Base-by-base conservation (phyloP, 2,797 vertebrate genomes). In the Rachycentron canadum region DNA sequence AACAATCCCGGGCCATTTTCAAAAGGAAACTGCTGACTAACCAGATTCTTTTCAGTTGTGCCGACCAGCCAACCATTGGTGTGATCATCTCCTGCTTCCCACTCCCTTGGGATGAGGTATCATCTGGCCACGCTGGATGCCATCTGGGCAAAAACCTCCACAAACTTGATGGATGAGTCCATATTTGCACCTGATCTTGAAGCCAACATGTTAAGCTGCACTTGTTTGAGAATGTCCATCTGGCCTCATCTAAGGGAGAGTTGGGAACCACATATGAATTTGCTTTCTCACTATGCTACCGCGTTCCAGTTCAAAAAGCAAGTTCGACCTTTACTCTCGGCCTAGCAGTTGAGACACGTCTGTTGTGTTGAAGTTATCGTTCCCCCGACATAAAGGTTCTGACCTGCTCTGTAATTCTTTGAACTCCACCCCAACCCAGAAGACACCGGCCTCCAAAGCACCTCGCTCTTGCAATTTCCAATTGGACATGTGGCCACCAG, bases 11-110 rank as follows among this genome's bases (percentile, higher is more conserved):
- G 91, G 86, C 63, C 90, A 77, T 91, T 95, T 92, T 93, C 89
- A 89, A 95, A 95, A 90, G 92, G 81, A 94, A 95, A 95, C 78
- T 76, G 94, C 95, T 95, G 95, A 95, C 94, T 86, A 83, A 86
- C 76, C 89, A 93, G 91, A 95, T 94, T 95, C 93, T 92, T 95
- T 94, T 92, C 91, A 90, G 71, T 21, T 58, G 86, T 91, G 90
- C 82, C 79, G 79, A 85, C 84, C 90, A 91, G 90, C 87, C 87
- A 87, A 89, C 84, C 92, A 81, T 90, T 73, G 76, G 79, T 81
- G 87, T 76, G 91, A 94, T 92, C 88, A 91, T 78, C 87, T 89
- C 83, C 89, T 86, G 90, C 89, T 90, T 91, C 92, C 90, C 89
- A 71, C 81, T 95, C 89, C 84, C 86, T 93, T 86, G 77, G 87